phyloP scores from a whole-genome alignment of 2,888 invertebrate species.

The Melolontha melolontha region DNA sequence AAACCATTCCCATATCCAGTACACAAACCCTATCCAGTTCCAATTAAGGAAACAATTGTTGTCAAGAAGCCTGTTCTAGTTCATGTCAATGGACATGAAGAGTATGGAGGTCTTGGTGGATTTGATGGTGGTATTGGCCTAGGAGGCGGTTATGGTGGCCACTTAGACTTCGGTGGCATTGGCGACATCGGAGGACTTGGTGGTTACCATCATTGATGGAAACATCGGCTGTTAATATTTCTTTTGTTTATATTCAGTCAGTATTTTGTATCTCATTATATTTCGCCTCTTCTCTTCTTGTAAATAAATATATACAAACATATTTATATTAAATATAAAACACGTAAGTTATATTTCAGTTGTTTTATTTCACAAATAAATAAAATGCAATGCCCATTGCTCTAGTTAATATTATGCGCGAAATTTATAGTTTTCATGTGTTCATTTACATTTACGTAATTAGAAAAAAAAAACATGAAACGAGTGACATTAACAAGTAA shows the following conservation, averaged over 20 bases:
- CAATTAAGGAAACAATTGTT: constrained; percentile 66
- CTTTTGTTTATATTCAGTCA: constrained; percentile 37
- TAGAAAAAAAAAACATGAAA: too few relatives aligned
- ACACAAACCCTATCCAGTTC: constrained; percentile 62
- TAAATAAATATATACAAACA: constrained; percentile 44
- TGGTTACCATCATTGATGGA: constrained; percentile 46
- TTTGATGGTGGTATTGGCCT: constrained; percentile 35
- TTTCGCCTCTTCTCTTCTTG: constrained; percentile 38
- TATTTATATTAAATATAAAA: constrained; percentile 42
- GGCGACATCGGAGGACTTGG: constrained; percentile 48
- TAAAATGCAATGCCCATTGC: not conserved
- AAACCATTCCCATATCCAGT: constrained; percentile 61
- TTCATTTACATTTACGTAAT: too few relatives aligned
- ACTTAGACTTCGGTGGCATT: constrained; percentile 47
- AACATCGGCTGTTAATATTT: constrained; percentile 40
- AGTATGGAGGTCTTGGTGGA: constrained; percentile 44
- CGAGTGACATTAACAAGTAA: too few relatives aligned
- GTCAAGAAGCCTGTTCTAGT: constrained; percentile 59
- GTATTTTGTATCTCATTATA: constrained; percentile 43
- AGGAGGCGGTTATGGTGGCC: constrained; percentile 41
- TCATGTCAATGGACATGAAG: constrained; percentile 52
- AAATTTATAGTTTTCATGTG: not conserved
- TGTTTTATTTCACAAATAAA: not conserved
- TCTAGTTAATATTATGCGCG: not conserved
- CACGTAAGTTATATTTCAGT: constrained; percentile 31